A percentile compares a stretch with the other conserved stretches of the same genome.
Conservation (phyloP, 92 coral and sea anemone species). For the Heteractis magnifica region DNA sequence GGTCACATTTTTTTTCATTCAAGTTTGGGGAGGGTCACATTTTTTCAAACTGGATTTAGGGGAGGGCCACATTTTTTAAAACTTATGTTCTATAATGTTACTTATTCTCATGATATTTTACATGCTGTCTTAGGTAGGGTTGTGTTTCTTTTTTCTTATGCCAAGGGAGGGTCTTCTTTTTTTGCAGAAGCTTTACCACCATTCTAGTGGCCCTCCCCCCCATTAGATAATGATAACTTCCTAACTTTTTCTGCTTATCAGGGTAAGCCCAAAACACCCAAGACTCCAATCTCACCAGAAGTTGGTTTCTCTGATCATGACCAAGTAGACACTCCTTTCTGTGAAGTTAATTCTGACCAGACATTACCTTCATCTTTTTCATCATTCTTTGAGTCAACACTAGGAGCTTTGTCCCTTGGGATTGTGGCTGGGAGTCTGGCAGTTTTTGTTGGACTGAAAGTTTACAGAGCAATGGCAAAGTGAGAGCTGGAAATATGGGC, state of each 20-base stretch:
- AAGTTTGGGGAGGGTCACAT: too few relatives aligned
- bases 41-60: too few relatives aligned
- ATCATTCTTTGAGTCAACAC: constrained; percentile 54
- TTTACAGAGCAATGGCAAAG: constrained; percentile 49
- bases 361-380: background rate
- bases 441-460: constrained; percentile 62
- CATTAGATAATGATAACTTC: too few relatives aligned
- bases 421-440: constrained; percentile 71
- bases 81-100: too few relatives aligned
- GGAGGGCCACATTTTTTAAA: too few relatives aligned
- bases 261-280: constrained; percentile 1
- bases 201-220: too few relatives aligned
- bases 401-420: constrained; percentile 76
- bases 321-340: constrained; percentile 18
- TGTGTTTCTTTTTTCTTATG: too few relatives aligned
- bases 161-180: too few relatives aligned
- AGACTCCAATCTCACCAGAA: background rate
- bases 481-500: background rate
- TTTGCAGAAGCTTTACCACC: too few relatives aligned
- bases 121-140: too few relatives aligned
- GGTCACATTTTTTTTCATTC: too few relatives aligned
- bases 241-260: background rate
- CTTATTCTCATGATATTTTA: too few relatives aligned
- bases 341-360: constrained; percentile 1
- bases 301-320: background rate